phyloP scores from a whole-genome alignment of 2,113 vertebrate genomes.

The Sinocyclocheilus rhinocerous region DNA sequence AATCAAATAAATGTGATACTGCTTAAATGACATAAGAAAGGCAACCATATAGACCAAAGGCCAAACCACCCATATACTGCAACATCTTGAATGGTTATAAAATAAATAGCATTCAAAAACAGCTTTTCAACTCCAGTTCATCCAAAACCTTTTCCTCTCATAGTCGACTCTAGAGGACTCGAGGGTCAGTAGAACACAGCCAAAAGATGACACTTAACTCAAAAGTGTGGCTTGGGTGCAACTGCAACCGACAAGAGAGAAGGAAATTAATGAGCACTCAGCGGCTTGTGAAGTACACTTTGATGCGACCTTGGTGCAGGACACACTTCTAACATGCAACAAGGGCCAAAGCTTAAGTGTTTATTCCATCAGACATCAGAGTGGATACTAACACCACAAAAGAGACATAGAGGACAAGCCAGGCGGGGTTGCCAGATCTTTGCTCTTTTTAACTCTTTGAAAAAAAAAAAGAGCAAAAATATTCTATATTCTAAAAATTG shows the following conservation, averaged over 20 bases:
- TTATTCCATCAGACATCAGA: conserved; percentile 9
- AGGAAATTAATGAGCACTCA: conserved; percentile 42
- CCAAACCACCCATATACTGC: neutral
- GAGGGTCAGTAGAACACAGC: conserved; percentile 28
- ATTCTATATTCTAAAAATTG: neutral
- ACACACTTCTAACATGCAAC: neutral
- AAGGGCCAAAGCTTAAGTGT: conserved; percentile 31
- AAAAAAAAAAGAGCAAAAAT: neutral
- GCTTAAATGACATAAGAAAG: neutral
- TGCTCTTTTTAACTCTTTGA: neutral
- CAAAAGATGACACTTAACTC: neutral
- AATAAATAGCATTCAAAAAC: neutral
- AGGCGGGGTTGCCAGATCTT: neutral
- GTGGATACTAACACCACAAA: neutral
- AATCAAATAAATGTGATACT: neutral
- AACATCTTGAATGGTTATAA: neutral
- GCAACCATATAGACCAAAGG: neutral
- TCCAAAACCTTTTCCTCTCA: neutral
- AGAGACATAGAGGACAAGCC: neutral
- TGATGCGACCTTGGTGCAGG: neutral
- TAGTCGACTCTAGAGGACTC: neutral
- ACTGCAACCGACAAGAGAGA: conserved; percentile 18
- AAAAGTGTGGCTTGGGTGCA: neutral
- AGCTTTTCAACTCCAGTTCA: neutral
- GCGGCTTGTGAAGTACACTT: conserved; percentile 6